phyloP scores from a whole-genome alignment of 92 coral and sea anemone genomes.

The Parazoanthus atlanticus region DNA sequence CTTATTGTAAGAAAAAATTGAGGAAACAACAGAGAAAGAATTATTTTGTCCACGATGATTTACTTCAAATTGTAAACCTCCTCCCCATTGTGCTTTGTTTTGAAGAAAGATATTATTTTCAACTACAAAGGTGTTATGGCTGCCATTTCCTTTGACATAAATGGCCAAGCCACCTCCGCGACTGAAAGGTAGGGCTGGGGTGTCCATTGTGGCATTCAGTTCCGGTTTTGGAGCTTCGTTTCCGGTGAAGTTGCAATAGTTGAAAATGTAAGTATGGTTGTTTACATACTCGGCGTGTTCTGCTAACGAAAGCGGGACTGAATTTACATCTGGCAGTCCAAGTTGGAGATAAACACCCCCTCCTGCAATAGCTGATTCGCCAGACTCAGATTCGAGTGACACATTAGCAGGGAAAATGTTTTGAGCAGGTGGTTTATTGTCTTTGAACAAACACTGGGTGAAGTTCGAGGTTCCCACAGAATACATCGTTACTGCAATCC shows the following conservation, averaged over 20 bases:
- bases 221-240: constrained; percentile 63
- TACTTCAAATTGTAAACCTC: constrained; percentile 73
- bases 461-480: constrained; percentile 64
- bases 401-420: background rate
- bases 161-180: constrained; percentile 88
- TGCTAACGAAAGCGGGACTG: constrained; percentile 47
- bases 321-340: constrained; percentile 56
- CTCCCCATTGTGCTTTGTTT: constrained; percentile 88
- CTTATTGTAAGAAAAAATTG: constrained; percentile 50
- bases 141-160: constrained; percentile 72
- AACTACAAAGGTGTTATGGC: constrained; percentile 62
- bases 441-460: constrained; percentile 53
- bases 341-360: constrained; percentile 79
- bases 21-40: constrained; percentile 29
- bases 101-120: constrained; percentile 52
- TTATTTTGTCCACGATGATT: constrained; percentile 55
- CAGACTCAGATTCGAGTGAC: constrained; percentile 22
- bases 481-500: constrained; percentile 66
- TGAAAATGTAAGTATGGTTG: constrained; percentile 61
- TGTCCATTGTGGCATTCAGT: constrained; percentile 38
- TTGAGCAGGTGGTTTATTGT: constrained; percentile 41
- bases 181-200: constrained; percentile 67
- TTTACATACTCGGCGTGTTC: constrained; percentile 70
- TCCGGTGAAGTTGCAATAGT: constrained; percentile 59
- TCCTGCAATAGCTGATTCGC: constrained; percentile 52